Percentiles rank a stretch among this genome's conserved stretches.
Evolutionary conservation across 2,113 vertebrate species (phyloP).

Genomic region (Porphyrio hochstetteri): DNA sequence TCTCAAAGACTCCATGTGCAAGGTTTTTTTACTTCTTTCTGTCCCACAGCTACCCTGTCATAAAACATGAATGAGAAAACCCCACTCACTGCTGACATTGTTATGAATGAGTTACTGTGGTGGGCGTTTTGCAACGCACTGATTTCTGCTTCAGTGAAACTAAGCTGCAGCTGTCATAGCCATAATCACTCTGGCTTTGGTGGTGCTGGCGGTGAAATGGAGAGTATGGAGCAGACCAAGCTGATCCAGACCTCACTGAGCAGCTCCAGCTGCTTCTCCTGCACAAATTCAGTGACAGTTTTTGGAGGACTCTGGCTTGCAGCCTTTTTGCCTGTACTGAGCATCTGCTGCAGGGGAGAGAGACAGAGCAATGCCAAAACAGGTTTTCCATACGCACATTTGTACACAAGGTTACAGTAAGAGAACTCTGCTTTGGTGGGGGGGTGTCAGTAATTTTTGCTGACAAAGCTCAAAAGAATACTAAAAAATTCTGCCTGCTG

Average conservation of each 20-base stretch:
- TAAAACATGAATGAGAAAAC: background rate
- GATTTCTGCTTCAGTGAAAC: background rate
- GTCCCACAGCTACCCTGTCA: rapidly evolving
- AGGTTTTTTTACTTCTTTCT: background rate
- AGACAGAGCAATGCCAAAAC: background rate
- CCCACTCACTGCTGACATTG: background rate
- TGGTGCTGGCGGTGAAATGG: background rate
- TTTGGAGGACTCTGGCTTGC: background rate
- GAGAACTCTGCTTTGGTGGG: background rate
- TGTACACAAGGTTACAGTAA: background rate
- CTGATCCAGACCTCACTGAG: background rate
- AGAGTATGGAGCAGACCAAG: background rate
- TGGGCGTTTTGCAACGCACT: background rate
- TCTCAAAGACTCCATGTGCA: background rate
- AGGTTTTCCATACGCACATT: background rate
- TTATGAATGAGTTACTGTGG: conserved; percentile 13
- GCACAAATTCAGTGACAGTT: background rate
- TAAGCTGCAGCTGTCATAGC: conserved; percentile 22
- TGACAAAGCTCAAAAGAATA: background rate
- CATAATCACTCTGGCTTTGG: background rate
- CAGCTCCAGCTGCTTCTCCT: conserved; percentile 23
- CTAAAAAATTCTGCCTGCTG: background rate
- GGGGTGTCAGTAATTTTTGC: background rate
- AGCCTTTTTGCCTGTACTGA: background rate
- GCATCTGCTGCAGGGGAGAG: background rate